Conservation (phyloP, 2,888 invertebrate species). For the Pollenia amentaria region DNA sequence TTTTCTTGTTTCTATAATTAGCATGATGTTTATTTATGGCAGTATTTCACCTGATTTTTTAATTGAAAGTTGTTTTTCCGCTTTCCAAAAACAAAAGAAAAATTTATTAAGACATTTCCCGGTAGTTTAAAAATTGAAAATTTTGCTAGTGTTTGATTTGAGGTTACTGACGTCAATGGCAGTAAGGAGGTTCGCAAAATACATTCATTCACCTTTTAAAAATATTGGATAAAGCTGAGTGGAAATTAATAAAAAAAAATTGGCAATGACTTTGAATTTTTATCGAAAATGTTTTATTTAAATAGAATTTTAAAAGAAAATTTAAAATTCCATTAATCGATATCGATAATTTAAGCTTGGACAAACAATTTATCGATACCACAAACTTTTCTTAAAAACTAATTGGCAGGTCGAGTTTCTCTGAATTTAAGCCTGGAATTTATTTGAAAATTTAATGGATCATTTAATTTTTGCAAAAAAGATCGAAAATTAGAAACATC, state of each 20-base stretch:
- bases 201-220: no score
- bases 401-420: no score
- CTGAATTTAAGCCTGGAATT: no score
- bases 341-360: not conserved
- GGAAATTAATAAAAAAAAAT: not conserved
- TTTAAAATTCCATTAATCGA: no score
- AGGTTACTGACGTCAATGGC: slow-evolving; percentile 45
- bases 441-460: no score
- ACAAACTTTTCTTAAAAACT: no score
- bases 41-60: slow-evolving; percentile 33
- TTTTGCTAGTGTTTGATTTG: slow-evolving; percentile 37
- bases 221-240: no score
- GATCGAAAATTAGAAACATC: no score
- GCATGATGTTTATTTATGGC: slow-evolving; percentile 39
- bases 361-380: not conserved
- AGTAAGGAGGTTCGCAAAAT: not conserved
- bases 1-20: slow-evolving; percentile 29
- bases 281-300: no score
- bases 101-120: not conserved
- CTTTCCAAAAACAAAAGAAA: slow-evolving; percentile 15
- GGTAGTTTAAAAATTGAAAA: slow-evolving; percentile 40
- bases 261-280: no score
- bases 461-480: no score
- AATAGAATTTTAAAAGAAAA: no score
- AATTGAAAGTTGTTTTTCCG: slow-evolving; percentile 4